These are phyloP conservation scores for Nasua narica DNA, from an alignment of 2,797 vertebrate species.

Conservation along the genomic window DNA sequence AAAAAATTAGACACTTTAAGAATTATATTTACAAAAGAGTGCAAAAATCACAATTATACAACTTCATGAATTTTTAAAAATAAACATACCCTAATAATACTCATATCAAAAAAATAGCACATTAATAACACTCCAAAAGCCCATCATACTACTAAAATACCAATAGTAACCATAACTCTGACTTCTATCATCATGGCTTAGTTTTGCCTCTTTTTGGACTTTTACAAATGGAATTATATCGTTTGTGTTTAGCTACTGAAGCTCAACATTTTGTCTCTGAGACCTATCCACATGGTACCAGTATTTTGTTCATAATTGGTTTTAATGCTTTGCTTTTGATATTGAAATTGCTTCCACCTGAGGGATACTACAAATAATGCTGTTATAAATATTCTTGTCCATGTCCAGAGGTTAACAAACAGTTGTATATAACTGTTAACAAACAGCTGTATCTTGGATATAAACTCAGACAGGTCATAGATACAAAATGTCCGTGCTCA, in stretches of 20 bases:
- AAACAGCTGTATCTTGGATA: not conserved
- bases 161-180: not conserved
- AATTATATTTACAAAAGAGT: not conserved
- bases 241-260: not conserved
- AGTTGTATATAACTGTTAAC: not conserved
- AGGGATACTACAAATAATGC: not conserved
- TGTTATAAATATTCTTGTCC: not conserved
- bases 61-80: not conserved
- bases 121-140: not conserved
- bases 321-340: not conserved
- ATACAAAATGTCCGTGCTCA: not conserved
- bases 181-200: not conserved
- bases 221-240: not conserved
- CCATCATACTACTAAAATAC: not conserved
- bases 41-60: not conserved
- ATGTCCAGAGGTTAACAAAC: not conserved
- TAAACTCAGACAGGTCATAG: not conserved
- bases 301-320: not conserved
- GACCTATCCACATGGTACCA: not conserved
- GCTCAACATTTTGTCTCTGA: not conserved
- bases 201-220: not conserved
- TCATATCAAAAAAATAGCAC: not conserved
- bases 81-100: not conserved
- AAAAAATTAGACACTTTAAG: not conserved
- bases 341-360: not conserved